Evolutionary conservation across 2,888 invertebrate genomes (phyloP).

Genomic region (Watsonalla binaria): DNA sequence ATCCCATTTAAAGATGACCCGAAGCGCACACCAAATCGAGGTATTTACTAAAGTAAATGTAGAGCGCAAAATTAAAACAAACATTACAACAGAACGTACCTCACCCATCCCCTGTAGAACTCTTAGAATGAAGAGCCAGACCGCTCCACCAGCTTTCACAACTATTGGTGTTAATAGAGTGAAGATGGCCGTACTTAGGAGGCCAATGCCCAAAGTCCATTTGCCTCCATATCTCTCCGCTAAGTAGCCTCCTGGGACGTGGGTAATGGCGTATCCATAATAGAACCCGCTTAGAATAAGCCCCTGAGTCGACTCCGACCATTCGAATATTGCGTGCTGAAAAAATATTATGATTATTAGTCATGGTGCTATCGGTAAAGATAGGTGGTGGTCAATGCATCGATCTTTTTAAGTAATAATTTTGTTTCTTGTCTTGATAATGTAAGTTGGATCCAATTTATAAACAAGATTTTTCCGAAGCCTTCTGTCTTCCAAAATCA

Average conservation of each 20-base stretch:
- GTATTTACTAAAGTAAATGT: too few species aligned
- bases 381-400: too few species aligned
- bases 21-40: too few species aligned
- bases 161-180: slow-evolving; percentile 88
- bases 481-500: too few species aligned
- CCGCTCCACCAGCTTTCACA: slow-evolving; percentile 78
- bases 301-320: slow-evolving; percentile 87
- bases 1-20: too few species aligned
- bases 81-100: slow-evolving; percentile 49
- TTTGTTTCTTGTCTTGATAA: too few species aligned
- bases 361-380: background rate
- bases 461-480: too few species aligned
- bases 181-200: slow-evolving; percentile 88
- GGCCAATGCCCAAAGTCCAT: slow-evolving; percentile 88
- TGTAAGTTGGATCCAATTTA: too few species aligned
- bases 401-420: too few species aligned
- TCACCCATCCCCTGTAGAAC: slow-evolving; percentile 90
- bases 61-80: too few species aligned
- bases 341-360: slow-evolving; percentile 21
- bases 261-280: slow-evolving; percentile 92
- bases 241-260: slow-evolving; percentile 89
- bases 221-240: slow-evolving; percentile 92
- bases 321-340: slow-evolving; percentile 79
- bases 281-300: slow-evolving; percentile 89
- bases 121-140: slow-evolving; percentile 77